Evolutionary conservation across 2,113 vertebrate genomes (phyloP).

Genomic region (Channa maculata): DNA sequence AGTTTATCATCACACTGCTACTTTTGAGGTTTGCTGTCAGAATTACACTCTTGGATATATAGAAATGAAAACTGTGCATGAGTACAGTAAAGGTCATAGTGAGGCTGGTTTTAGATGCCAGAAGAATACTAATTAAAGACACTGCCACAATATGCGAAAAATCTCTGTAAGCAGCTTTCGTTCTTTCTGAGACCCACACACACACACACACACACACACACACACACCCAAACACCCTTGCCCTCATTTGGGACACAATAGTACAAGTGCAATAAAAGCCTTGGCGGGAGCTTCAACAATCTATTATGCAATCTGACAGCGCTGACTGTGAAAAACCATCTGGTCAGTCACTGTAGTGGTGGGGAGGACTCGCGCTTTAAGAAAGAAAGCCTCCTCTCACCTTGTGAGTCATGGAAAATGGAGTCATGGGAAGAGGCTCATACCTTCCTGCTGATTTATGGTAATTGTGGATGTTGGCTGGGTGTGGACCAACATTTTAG

Average conservation of each 20-base stretch:
- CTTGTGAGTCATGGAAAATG: constrained; percentile 62
- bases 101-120: constrained; percentile 5
- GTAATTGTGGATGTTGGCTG: constrained; percentile 29
- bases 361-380: constrained; percentile 20
- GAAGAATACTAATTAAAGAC: constrained; percentile 35
- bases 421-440: constrained; percentile 62
- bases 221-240: constrained; percentile 13
- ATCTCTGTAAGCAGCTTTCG: constrained; percentile 24
- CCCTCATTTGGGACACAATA: constrained; percentile 38
- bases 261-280: constrained; percentile 36
- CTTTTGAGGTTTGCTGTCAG: constrained; percentile 5
- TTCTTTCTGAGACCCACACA: background rate
- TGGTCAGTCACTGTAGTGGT: constrained; percentile 44
- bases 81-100: constrained; percentile 10
- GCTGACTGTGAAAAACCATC: constrained; percentile 61
- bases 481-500: constrained; percentile 17
- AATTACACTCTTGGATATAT: background rate
- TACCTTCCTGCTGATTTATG: constrained; percentile 42
- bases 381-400: constrained; percentile 36
- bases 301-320: constrained; percentile 68
- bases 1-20: constrained; percentile 10
- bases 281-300: constrained; percentile 29
- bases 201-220: constrained; percentile 13
- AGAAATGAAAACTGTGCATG: background rate
- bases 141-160: constrained; percentile 12